Evolutionary conservation across 35 echinoderm and acorn worm genomes (phyloP), one percentile per base, ranked within the genome.

Genomic region (Heliocidaris tuberculata): DNA sequence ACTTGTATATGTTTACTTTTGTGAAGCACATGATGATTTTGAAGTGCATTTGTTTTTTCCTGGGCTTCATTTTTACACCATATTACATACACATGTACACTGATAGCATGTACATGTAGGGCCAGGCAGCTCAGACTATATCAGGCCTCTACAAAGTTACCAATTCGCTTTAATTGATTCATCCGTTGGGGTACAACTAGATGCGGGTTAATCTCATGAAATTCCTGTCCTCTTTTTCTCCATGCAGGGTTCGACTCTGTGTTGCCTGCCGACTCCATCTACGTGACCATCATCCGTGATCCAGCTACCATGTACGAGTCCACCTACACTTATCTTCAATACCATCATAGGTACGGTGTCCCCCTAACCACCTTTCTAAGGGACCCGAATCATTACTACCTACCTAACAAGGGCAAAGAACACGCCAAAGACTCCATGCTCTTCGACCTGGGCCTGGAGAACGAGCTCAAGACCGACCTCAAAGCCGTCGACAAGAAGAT

Each of bases 371-470:
- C 48, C 17, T 97, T 97, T 89, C 85, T 97, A 21, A 17, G 60
- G 15, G 87, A 95, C 60, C 96, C 96, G n/a, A 31, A 86, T 15
- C 5, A 15, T 13, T 94, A 94, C 71, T 95, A 95, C 90, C 11
- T 17, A 27, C 48, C n/a, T 2, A 48, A 86, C 27, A 2, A 11
- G 4, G 78, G 89, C 7, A 95, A 86, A 48, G 59, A 60, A 9
- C 94, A 93, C 27, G 92, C 94, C 15, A 95, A 93, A 65, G 92
- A 97, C 48, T 89, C 94, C n/a, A 97, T 97, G 94, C 85, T 97
- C 47, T 97, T 35, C 48, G 96, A 97, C 48, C 71, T 97, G 9
- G 96, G 96, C 3, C 61, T 97, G 24, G 13, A 17, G 24, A 47
- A 92, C 6, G 30, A 95, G 1, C 9, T 95, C 31, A 88, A 86